Evolutionary conservation across 2,797 vertebrate species (phyloP).

Genomic region (Peromyscus attwateri): DNA sequence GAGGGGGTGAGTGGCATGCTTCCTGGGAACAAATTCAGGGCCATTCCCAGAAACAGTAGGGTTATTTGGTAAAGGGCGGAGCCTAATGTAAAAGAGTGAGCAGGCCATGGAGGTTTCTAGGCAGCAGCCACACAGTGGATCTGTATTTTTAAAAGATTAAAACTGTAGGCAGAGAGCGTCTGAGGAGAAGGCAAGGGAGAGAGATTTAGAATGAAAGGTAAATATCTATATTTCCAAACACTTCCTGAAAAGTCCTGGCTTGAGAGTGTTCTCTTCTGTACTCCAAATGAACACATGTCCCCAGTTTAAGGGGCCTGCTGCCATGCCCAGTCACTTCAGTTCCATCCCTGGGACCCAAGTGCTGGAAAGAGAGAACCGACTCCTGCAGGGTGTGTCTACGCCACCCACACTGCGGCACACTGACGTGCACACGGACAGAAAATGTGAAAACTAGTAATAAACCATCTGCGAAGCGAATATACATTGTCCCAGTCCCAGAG

Average conservation of each 20-base stretch:
- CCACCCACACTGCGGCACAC: fast-evolving
- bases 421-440: neutral
- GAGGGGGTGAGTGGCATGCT: neutral
- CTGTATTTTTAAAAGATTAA: neutral
- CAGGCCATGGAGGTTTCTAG: neutral
- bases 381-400: neutral
- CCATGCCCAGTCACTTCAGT: neutral
- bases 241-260: neutral
- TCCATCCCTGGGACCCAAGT: neutral
- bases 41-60: neutral
- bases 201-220: conserved; percentile 29
- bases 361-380: neutral
- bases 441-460: neutral
- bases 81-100: neutral
- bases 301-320: neutral
- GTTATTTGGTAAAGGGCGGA: neutral
- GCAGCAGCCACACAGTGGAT: neutral
- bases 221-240: conserved; percentile 31
- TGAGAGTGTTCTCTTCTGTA: neutral
- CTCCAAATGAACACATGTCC: neutral
- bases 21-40: neutral
- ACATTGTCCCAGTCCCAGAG: neutral
- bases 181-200: neutral
- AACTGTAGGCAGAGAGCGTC: neutral
- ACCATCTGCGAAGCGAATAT: neutral